Base-by-base conservation (phyloP, 1,140 invertebrate genomes). In the Paraescarpia echinospica region DNA sequence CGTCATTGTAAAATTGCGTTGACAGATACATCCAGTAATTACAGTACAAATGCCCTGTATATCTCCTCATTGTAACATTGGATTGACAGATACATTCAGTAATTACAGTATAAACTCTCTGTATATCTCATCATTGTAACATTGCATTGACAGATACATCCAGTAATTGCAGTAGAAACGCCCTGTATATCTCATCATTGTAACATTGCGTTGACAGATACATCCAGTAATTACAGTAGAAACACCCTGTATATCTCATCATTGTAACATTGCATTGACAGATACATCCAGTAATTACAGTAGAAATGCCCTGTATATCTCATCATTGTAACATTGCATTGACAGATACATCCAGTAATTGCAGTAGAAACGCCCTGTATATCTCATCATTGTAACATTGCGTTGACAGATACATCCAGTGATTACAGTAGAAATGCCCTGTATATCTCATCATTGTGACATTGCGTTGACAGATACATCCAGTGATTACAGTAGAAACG, bases 361-460 rank as follows among this genome's bases (percentile, higher is more conserved):
- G 41, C 41, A 41, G 41, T 41, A 12, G 12, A 41, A 41, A 41
- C 27, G 22, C 27, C 4, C 59, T 22, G 22, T 77, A 77, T 22
- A 77, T 12, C 59, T 77, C 12, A 77, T 31, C 14, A 22, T 27
- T 51, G 8, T 31, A 77, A 6, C 12, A 31, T 90, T 90, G 2
- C 2, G n/a, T 35, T 93, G 94, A 4, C 93, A 97, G 97, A 97
- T 94, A 95, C n/a, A n/a, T n/a, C n/a, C n/a, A n/a, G 41, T 41
- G 12, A 41, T 12, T 41, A 12, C 41, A 41, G 41, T 41, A 12
- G 12, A 41, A 41, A 41, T 27, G 22, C 27, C 4, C 59, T 22
- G 22, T 77, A 77, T 22, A 77, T 12, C 59, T 77, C 12, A 77
- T 31, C 14, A 22, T 27, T 51, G 8, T 31, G 22, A 6, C 12